A percentile compares a stretch with the other conserved stretches of the same genome.
phyloP scores from a whole-genome alignment of 2,888 invertebrate species.

The Diploptera punctata region DNA sequence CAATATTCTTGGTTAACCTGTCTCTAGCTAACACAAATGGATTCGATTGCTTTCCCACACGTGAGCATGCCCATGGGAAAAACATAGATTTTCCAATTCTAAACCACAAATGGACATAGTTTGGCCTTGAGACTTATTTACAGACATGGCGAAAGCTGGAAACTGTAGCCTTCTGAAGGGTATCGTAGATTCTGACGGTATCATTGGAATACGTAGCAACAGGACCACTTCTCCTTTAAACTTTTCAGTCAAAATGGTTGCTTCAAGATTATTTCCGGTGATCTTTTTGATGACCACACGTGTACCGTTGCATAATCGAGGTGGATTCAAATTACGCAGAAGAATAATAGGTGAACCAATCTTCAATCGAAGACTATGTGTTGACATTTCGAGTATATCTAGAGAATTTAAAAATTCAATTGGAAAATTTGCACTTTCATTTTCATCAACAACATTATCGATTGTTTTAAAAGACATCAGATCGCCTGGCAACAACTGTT shows the following conservation, averaged over 20 bases:
- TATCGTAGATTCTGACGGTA: no score
- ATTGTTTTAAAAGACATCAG: conserved; percentile 9
- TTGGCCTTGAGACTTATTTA: conserved; percentile 45
- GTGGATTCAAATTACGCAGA: no score
- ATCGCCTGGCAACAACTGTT: no score
- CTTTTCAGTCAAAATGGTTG: no score
- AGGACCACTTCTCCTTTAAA: no score
- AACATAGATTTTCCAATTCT: no score
- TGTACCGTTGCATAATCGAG: conserved; percentile 35
- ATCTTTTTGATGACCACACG: conserved; percentile 46
- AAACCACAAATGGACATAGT: conserved; percentile 41
- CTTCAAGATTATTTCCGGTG: conserved; percentile 44
- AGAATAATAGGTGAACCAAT: no score
- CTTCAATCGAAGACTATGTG: conserved; percentile 40
- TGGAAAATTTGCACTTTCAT: no score
- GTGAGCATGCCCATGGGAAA: conserved; percentile 39
- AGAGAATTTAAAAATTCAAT: no score
- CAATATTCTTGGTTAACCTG: no score
- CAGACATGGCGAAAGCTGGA: conserved; percentile 44
- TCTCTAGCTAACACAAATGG: no score
- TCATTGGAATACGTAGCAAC: no score
- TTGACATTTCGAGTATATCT: conserved; percentile 45
- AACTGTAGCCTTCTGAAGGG: conserved; percentile 44
- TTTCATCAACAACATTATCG: conserved; percentile 40
- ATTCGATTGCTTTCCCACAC: conserved; percentile 31